These are phyloP conservation scores for Caenorhabditis remanei DNA, from an alignment of 1,140 invertebrate species.

Conservation along the genomic window DNA sequence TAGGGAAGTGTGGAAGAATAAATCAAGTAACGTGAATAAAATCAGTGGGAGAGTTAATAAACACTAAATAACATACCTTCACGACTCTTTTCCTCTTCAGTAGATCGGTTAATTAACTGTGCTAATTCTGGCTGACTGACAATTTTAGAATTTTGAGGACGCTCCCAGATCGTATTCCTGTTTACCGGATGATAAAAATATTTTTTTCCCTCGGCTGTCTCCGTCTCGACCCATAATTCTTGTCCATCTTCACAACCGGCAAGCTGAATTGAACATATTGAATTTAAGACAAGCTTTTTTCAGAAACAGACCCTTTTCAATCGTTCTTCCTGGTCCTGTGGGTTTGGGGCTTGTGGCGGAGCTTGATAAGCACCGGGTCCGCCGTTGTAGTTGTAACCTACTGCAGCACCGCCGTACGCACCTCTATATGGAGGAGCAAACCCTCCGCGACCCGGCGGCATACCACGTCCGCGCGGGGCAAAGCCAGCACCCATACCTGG, in stretches of 20 bases:
- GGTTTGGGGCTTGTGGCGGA: background rate
- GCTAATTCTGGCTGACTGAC: conserved; percentile 79
- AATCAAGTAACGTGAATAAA: conserved; percentile 22
- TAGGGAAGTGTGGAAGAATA: background rate
- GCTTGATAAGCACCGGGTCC: background rate
- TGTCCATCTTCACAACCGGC: conserved; percentile 66
- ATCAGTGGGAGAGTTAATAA: background rate
- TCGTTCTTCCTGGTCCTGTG: conserved; percentile 10
- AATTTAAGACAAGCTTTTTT: background rate
- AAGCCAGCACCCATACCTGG: conserved; percentile 35
- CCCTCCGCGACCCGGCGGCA: conserved; percentile 57
- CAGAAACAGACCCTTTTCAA: conserved; percentile 38
- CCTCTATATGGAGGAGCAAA: conserved; percentile 40
- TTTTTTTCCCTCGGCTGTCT: conserved; percentile 79
- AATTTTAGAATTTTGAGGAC: conserved; percentile 79
- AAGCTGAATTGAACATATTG: conserved; percentile 58
- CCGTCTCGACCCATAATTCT: conserved; percentile 80
- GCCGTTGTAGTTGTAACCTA: conserved; percentile 20
- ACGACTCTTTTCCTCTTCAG: conserved; percentile 60
- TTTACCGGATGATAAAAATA: conserved; percentile 80
- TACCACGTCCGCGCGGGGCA: conserved; percentile 26
- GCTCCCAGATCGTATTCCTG: conserved; percentile 79
- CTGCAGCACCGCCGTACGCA: background rate
- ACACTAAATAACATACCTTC: conserved; percentile 60
- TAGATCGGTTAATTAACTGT: conserved; percentile 63